These are phyloP conservation scores for Lepus timidus DNA, from an alignment of 2,113 vertebrate species.

Conservation along the genomic window DNA sequence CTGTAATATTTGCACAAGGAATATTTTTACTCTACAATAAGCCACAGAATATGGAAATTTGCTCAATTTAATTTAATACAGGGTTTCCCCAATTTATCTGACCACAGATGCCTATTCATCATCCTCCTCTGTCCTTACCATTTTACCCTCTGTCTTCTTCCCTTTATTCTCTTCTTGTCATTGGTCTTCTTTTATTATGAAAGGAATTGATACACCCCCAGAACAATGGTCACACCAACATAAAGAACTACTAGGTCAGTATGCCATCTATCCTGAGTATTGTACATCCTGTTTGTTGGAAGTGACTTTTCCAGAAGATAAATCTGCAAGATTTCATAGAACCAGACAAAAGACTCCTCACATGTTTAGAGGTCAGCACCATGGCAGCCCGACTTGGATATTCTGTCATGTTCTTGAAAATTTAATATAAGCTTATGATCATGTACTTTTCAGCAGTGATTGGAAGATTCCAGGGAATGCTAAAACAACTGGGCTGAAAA, in stretches of 20 bases:
- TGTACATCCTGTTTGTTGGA: background rate
- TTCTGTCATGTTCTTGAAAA: constrained; percentile 41
- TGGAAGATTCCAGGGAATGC: background rate
- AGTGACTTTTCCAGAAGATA: background rate
- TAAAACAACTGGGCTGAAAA: constrained; percentile 32
- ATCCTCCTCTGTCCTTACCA: background rate
- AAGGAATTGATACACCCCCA: background rate
- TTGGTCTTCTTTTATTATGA: background rate
- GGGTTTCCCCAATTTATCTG: background rate
- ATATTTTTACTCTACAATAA: background rate
- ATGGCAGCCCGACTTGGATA: background rate
- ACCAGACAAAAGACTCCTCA: background rate
- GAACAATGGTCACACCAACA: background rate
- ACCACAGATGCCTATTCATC: background rate
- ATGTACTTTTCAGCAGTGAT: background rate
- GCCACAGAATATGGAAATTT: background rate
- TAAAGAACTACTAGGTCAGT: background rate
- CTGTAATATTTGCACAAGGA: background rate
- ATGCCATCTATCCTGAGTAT: background rate
- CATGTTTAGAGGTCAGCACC: background rate
- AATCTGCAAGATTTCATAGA: background rate
- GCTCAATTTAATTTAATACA: background rate
- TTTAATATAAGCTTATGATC: constrained; percentile 39
- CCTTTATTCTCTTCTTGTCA: background rate
- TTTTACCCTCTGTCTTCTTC: background rate